Base-by-base conservation (phyloP, 2,113 vertebrate genomes). In the Circaetus cinerascens region DNA sequence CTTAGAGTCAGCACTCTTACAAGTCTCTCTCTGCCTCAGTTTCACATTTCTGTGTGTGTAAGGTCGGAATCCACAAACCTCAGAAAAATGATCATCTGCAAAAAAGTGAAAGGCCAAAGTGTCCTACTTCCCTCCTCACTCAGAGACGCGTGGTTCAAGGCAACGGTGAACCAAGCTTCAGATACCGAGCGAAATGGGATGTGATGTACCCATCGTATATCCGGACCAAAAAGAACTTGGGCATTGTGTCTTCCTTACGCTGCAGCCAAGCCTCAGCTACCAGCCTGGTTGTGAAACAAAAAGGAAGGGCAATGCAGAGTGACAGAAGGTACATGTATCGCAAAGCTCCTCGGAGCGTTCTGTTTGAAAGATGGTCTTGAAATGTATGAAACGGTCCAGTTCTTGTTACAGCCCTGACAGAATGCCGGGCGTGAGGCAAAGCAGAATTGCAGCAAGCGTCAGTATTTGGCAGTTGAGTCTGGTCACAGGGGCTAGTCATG, bases 101-200 rank as follows among this genome's bases (percentile, higher is more conserved):
- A 50, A 48, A 22, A 13, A 32, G 62, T 2, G 0, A 18, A 55
- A 41, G n/a, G 21, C n/a, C 25, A 6, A 62, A 25, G 55, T 1
- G 11, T 30, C 45, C 40, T 32, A 2, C 9, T 32, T n/a, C 26
- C 17, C 25, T 59, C 20, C 29, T n/a, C 11, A 1, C n/a, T 32
- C 46, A 19, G 41, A 55, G 40, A 34, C 0, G 0, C 0, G 7
- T 40, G 51, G n/a, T 40, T 68, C 46, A 11, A 36, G 12, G 53
- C 45, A 40, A 10, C 1, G 4, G 25, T 19, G n/a, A 55, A 8
- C 25, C 1, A 1, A 38, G 34, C 19, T 34, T 15, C 29, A 10
- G 53, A 7, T 7, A 4, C 62, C 2, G 13, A 34, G 22, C 1
- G 2, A 36, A 19, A 5, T 3, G 25, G 13, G 55, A 29, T 20